Conservation (phyloP, 1,140 invertebrate genomes). For the Agraylea sexmaculata region DNA sequence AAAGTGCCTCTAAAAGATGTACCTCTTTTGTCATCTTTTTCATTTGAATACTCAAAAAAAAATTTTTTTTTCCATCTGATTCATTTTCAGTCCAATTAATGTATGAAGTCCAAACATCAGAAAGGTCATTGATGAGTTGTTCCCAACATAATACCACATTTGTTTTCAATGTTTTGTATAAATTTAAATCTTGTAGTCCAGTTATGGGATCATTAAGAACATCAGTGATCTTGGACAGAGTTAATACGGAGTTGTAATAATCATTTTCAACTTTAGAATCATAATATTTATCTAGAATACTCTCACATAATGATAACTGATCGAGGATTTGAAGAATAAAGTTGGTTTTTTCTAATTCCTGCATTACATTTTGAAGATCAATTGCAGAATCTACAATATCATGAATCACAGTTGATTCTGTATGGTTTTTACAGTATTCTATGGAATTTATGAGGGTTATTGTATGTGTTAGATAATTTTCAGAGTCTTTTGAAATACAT, state of each 20-base stretch:
- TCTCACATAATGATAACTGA: conserved; percentile 40
- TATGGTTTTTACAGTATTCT: conserved; percentile 35
- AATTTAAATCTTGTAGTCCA: conserved; percentile 38
- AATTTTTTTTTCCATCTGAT: conserved; percentile 19
- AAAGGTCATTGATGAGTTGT: conserved; percentile 33
- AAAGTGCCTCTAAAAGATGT: conserved; percentile 39
- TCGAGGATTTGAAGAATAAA: conserved; percentile 39
- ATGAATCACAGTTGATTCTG: conserved; percentile 43
- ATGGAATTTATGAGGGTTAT: conserved; percentile 38
- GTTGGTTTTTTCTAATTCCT: conserved; percentile 40
- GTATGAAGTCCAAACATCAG: conserved; percentile 35
- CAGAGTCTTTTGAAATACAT: conserved; percentile 37
- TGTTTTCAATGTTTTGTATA: conserved; percentile 36
- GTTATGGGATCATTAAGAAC: conserved; percentile 35
- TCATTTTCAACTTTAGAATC: conserved; percentile 34
- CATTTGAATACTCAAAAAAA: conserved; percentile 30
- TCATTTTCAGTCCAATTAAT: conserved; percentile 24
- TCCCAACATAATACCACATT: conserved; percentile 29
- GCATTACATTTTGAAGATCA: conserved; percentile 40
- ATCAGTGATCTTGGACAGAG: conserved; percentile 35
- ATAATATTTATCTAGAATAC: conserved; percentile 38
- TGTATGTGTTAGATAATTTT: conserved; percentile 36
- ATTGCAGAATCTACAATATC: conserved; percentile 43
- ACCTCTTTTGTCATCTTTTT: conserved; percentile 25
- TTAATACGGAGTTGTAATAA: conserved; percentile 36